These are phyloP conservation scores for Netelia melanura DNA, from an alignment of 2,888 invertebrate genomes.

Conservation along the genomic window DNA sequence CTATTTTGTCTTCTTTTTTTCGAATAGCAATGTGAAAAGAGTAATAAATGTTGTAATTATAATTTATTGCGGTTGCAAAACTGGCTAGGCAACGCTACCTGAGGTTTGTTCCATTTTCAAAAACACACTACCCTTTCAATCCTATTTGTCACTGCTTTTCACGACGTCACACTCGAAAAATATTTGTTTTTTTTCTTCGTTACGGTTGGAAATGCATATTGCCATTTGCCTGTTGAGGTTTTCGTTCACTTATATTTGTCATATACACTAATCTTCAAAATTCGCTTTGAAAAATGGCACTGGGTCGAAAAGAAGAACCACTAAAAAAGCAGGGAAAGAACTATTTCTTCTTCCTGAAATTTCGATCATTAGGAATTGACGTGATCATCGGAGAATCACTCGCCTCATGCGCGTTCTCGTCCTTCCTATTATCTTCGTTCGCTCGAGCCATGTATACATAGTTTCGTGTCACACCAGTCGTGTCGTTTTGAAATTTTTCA, in stretches of 20 bases:
- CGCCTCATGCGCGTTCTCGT: conserved; percentile 51
- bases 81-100: conserved; percentile 30
- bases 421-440: conserved; percentile 49
- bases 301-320: background rate
- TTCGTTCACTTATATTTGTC: too few species aligned
- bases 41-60: conserved; percentile 74
- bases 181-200: background rate
- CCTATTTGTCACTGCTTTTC: conserved; percentile 29
- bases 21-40: conserved; percentile 67
- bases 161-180: background rate
- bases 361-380: conserved; percentile 69
- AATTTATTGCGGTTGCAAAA: conserved; percentile 70
- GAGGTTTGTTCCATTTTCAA: conserved; percentile 40
- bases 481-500: conserved; percentile 44
- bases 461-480: conserved; percentile 28
- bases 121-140: conserved; percentile 7
- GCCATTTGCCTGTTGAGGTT: background rate
- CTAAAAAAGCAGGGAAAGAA: background rate
- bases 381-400: conserved; percentile 63
- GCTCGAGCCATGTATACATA: conserved; percentile 33
- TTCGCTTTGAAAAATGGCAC: background rate
- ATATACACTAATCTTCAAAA: background rate
- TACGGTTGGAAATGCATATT: background rate
- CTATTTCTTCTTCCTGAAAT: conserved; percentile 46
- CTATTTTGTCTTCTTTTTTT: conserved; percentile 23